Percentiles rank a stretch among this genome's conserved stretches.
Evolutionary conservation across 2,113 vertebrate species (phyloP).

Genomic region (Morone saxatilis): DNA sequence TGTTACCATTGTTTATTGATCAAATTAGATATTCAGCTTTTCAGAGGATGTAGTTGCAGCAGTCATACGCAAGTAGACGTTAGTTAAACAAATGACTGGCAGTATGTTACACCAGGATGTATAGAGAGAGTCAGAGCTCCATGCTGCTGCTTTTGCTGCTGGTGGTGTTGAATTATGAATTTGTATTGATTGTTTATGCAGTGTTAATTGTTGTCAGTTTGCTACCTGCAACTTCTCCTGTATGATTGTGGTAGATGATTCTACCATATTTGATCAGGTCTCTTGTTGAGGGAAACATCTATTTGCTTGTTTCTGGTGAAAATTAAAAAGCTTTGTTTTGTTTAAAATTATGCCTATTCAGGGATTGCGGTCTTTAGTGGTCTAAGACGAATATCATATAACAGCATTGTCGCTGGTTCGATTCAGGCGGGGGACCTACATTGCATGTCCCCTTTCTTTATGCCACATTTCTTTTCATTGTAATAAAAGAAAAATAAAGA

Average conservation of each 20-base stretch:
- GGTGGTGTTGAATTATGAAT: neutral
- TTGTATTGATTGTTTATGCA: neutral
- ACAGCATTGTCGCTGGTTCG: too few species aligned
- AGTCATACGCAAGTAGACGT: neutral
- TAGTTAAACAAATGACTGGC: neutral
- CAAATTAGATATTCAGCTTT: neutral
- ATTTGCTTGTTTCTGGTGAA: neutral
- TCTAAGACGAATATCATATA: neutral
- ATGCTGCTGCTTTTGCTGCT: neutral
- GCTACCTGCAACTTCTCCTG: neutral
- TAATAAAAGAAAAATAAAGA: neutral
- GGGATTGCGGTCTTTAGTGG: neutral
- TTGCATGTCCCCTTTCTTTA: too few species aligned
- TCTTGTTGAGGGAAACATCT: neutral
- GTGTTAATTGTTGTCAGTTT: neutral
- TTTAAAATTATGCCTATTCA: neutral
- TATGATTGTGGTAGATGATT: neutral
- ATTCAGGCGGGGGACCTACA: too few species aligned
- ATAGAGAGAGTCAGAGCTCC: neutral
- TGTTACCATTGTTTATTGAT: neutral
- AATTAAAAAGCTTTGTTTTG: neutral
- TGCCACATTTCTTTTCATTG: too few species aligned
- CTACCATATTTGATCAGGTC: neutral
- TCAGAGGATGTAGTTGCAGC: conserved; percentile 1
- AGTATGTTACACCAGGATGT: neutral